These are phyloP conservation scores for Drosophila phalerata DNA, from an alignment of 2,888 invertebrate genomes.

Conservation along the genomic window DNA sequence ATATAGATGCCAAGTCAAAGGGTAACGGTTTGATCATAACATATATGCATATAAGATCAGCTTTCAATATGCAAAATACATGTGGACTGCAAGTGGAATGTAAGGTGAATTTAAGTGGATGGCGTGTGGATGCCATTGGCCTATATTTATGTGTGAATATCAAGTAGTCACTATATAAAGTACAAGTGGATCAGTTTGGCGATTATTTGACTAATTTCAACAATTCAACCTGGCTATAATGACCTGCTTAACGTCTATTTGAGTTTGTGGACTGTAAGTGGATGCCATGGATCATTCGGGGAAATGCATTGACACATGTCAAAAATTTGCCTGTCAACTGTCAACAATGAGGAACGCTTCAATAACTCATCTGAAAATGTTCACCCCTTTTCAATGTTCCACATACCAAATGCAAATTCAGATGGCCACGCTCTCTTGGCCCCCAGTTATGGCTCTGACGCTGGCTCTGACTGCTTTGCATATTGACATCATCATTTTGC, in stretches of 20 bases:
- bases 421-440: slow-evolving; percentile 37
- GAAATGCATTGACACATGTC: slow-evolving; percentile 40
- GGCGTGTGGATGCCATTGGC: too few species aligned
- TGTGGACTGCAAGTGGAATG: not conserved
- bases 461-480: slow-evolving; percentile 66
- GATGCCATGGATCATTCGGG: slow-evolving; percentile 2
- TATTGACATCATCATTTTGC: slow-evolving; percentile 79
- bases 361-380: slow-evolving; percentile 58
- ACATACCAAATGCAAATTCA: slow-evolving; percentile 46
- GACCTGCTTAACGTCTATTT: not conserved
- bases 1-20: not conserved
- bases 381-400: slow-evolving; percentile 46
- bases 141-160: not conserved
- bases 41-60: not conserved
- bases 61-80: not conserved
- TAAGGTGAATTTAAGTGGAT: not conserved
- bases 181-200: not conserved
- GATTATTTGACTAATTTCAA: not conserved
- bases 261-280: slow-evolving; percentile 7
- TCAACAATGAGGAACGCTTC: slow-evolving; percentile 51
- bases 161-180: not conserved
- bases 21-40: not conserved
- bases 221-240: not conserved
- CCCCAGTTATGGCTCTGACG: slow-evolving; percentile 13
- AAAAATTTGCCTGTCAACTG: slow-evolving; percentile 50